These are phyloP conservation scores for Prionace glauca DNA, from an alignment of 2,797 vertebrate species.

Conservation along the genomic window DNA sequence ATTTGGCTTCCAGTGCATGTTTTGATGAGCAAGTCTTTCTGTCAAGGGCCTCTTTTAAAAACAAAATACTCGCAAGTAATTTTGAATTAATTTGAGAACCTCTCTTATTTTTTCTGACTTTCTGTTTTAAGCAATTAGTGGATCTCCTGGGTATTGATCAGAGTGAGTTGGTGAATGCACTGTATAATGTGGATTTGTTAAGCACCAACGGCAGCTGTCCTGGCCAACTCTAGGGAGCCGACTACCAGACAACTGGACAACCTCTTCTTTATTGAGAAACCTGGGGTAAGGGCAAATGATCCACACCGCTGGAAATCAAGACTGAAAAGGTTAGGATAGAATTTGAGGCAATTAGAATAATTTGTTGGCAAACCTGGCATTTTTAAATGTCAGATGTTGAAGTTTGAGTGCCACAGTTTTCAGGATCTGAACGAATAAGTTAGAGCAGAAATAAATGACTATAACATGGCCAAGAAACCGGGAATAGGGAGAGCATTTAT, in stretches of 20 bases:
- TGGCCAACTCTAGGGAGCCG: neutral
- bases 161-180: neutral
- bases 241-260: neutral
- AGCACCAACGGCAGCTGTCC: neutral
- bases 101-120: neutral
- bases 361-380: neutral
- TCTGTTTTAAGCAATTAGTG: neutral
- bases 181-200: neutral
- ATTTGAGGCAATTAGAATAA: neutral
- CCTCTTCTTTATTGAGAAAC: neutral
- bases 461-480: neutral
- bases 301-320: neutral
- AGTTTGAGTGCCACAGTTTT: neutral
- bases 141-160: neutral
- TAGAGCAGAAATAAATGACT: neutral
- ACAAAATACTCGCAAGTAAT: neutral
- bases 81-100: slow-evolving; percentile 9
- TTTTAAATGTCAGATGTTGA: neutral
- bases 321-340: slow-evolving; percentile 4
- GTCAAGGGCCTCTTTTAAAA: neutral
- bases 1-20: neutral
- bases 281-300: neutral
- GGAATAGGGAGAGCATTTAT: neutral
- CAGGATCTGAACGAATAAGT: neutral
- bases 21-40: neutral